These are phyloP conservation scores for Trissolcus brochymenae DNA, from an alignment of 2,888 invertebrate species.

Conservation along the genomic window DNA sequence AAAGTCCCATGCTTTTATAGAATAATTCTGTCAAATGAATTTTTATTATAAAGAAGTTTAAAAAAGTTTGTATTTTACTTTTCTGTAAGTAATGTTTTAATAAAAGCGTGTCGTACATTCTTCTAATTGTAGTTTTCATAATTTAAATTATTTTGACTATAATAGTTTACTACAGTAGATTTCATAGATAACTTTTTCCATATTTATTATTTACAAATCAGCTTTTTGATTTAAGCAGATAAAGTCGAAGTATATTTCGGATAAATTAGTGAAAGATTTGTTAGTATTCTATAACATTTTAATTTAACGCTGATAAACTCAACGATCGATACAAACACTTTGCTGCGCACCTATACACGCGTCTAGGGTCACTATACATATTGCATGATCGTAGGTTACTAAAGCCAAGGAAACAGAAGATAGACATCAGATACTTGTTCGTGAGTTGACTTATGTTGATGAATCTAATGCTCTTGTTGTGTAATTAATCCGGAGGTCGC, in stretches of 20 bases:
- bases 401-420: slow-evolving; percentile 15
- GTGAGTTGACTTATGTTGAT: slow-evolving; percentile 49
- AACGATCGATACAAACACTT: slow-evolving; percentile 41
- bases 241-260: neutral
- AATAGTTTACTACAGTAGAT: no score
- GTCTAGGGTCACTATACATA: slow-evolving; percentile 37
- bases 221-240: neutral
- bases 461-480: slow-evolving; percentile 46
- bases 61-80: no score
- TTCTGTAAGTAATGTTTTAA: no score
- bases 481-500: slow-evolving; percentile 36
- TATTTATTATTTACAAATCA: no score
- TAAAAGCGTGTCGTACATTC: no score
- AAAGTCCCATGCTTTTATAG: no score
- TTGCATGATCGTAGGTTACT: slow-evolving; percentile 39
- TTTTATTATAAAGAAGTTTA: no score
- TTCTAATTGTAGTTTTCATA: no score
- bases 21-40: no score
- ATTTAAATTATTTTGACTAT: no score
- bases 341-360: slow-evolving; percentile 34
- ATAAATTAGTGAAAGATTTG: neutral
- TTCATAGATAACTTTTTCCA: no score
- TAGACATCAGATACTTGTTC: slow-evolving; percentile 30
- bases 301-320: slow-evolving; percentile 36
- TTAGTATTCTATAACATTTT: slow-evolving; percentile 18